Evolutionary conservation across 2,888 invertebrate species (phyloP).

Genomic region (Apamea monoglypha): DNA sequence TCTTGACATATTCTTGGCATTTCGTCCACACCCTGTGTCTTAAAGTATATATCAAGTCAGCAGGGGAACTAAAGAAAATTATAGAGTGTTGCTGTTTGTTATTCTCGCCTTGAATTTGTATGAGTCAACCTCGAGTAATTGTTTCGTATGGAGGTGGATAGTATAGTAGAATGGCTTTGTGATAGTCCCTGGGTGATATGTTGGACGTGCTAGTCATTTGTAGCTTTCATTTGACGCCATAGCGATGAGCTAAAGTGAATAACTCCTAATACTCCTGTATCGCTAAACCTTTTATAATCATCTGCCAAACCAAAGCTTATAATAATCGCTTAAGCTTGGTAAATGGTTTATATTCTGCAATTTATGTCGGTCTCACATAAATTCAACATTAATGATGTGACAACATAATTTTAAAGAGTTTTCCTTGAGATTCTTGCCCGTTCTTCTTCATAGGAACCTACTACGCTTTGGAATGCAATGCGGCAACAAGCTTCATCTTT

Average conservation of each 20-base stretch:
- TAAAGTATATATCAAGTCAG: neutral
- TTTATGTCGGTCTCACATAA: neutral
- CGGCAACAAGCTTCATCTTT: neutral
- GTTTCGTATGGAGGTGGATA: slow-evolving; percentile 12
- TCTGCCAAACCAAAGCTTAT: neutral
- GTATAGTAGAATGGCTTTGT: slow-evolving; percentile 18
- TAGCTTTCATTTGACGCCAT: neutral
- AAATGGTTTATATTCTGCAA: neutral
- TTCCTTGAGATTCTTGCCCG: too few relatives aligned
- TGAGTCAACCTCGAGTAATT: slow-evolving; percentile 40
- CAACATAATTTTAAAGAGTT: neutral
- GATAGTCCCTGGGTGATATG: neutral
- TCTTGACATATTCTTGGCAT: neutral
- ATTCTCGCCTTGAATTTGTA: slow-evolving; percentile 8
- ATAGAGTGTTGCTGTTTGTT: slow-evolving; percentile 26
- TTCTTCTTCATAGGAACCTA: neutral
- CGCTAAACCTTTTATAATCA: too few relatives aligned
- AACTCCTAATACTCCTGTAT: neutral
- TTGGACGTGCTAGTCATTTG: neutral
- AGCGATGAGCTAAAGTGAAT: neutral
- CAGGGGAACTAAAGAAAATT: slow-evolving; percentile 37
- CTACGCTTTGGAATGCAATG: neutral
- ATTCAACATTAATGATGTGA: neutral
- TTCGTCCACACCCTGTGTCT: slow-evolving; percentile 6
- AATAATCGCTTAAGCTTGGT: neutral